Percentiles rank a stretch among this genome's conserved stretches.
phyloP scores from a whole-genome alignment of 2,113 vertebrate genomes.

The Eulacestoma nigropectus region DNA sequence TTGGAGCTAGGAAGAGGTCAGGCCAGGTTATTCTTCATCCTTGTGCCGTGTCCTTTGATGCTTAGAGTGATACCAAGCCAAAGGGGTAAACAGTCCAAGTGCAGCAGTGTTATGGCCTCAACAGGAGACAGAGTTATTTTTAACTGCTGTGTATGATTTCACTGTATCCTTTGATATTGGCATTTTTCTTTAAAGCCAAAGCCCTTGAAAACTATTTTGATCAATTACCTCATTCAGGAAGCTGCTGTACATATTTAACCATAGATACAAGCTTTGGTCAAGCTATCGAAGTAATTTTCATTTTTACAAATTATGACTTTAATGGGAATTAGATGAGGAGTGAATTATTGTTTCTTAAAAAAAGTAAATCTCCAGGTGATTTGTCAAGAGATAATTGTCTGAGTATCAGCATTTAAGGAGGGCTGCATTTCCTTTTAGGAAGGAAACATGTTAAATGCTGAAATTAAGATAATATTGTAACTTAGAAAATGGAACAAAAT shows the following conservation, averaged over 20 bases:
- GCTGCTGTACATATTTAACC: slow-evolving; percentile 15
- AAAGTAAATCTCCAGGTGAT: slow-evolving; percentile 25
- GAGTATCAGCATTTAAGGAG: not conserved
- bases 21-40: not conserved
- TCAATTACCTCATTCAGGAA: slow-evolving; percentile 59
- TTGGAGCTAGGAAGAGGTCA: not conserved
- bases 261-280: slow-evolving; percentile 20
- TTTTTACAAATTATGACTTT: slow-evolving; percentile 50
- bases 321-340: slow-evolving; percentile 58
- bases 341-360: slow-evolving; percentile 35
- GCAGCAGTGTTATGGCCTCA: not conserved
- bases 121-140: not conserved
- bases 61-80: not conserved
- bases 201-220: slow-evolving; percentile 41
- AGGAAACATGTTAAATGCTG: slow-evolving; percentile 23
- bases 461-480: slow-evolving; percentile 21
- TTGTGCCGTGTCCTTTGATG: not conserved
- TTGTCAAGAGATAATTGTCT: slow-evolving; percentile 50
- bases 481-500: slow-evolving; percentile 34
- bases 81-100: not conserved
- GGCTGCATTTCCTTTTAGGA: slow-evolving; percentile 45
- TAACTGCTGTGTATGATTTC: not conserved
- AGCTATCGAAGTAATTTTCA: slow-evolving; percentile 23
- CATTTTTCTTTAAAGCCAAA: slow-evolving; percentile 5
- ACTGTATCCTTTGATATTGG: not conserved